Percentiles rank a stretch among this genome's conserved stretches.
Conservation (phyloP, 2,113 vertebrate genomes). For the Xiphophorus maculatus region DNA sequence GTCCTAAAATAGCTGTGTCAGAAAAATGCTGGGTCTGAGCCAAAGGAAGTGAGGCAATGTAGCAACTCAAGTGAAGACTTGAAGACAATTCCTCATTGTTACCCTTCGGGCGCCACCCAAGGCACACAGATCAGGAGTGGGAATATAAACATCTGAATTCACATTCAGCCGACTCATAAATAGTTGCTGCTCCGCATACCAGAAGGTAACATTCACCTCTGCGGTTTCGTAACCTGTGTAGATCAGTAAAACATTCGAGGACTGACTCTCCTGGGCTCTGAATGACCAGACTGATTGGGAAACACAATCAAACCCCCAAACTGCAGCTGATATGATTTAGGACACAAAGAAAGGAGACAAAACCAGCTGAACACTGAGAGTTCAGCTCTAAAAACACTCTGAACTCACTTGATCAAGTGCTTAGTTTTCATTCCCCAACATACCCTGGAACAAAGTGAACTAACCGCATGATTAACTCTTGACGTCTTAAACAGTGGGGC, state of each 20-base stretch:
- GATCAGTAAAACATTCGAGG: not conserved
- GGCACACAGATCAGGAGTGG: constrained; percentile 50
- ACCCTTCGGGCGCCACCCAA: constrained; percentile 53
- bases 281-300: constrained; percentile 43
- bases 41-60: constrained; percentile 68
- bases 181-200: constrained; percentile 55
- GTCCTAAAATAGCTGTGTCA: constrained; percentile 55
- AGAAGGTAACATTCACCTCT: constrained; percentile 1
- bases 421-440: not conserved
- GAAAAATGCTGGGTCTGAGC: constrained; percentile 38
- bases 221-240: not conserved
- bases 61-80: constrained; percentile 52
- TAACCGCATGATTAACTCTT: not conserved
- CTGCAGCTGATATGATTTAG: constrained; percentile 18
- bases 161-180: constrained; percentile 18
- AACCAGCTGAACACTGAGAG: not conserved
- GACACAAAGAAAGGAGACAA: constrained; percentile 5
- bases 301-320: constrained; percentile 17
- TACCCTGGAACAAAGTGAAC: not conserved
- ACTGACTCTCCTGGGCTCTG: constrained; percentile 15
- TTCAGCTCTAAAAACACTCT: too few relatives aligned
- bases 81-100: constrained; percentile 73
- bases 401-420: not conserved
- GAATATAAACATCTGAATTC: constrained; percentile 26
- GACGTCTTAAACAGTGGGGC: not conserved